Base-by-base conservation (phyloP, 2,113 vertebrate genomes). In the Nestor notabilis region DNA sequence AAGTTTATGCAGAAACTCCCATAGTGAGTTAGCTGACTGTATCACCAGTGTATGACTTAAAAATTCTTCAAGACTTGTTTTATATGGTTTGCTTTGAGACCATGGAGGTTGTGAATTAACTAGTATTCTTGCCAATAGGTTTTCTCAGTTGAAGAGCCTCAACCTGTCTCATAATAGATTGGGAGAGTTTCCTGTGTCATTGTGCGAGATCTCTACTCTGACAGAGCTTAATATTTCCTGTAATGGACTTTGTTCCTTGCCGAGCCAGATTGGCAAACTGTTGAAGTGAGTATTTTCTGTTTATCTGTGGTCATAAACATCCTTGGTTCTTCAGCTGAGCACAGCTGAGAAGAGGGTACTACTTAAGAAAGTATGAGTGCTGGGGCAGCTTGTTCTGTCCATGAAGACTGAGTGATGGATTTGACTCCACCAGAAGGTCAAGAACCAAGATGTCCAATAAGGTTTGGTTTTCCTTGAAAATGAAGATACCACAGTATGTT, bases 121-220 rank as follows among this genome's bases (percentile, higher is more conserved):
- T 87, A 56, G 14, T 97, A 11, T 44, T 89, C 89, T 98, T 97
- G 52, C 83, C 56, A 37, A 95, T 84, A 99, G 99, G 97, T 99
- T 99, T 98, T 99, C 99, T 93, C 99, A 99, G 93, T 95, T 99
- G 97, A 99, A 99, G 96, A 99, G 98, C 95, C 97, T 99, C 92
- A 99, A 99, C 95, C 98, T 99, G 94, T 99, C 99, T 83, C 99
- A 99, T 97, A 99, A 99, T 87, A 99, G 98, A 85, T 98, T 99
- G 93, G 98, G 99, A 69, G 96, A 98, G 39, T 99, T 99, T 96
- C 99, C 99, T 68, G 96, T 98, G 71, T 98, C 98, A 35, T 95
- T 99, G 55, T 99, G 99, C 86, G 99, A 99, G 91, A 99, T 99
- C 95, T 97, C 98, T 83, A 99, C 98, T 43, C 98, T 99, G 81